Percentiles rank a stretch among this genome's conserved stretches.
phyloP scores from a whole-genome alignment of 2,888 invertebrate genomes.

The Anoplius nigerrimus region DNA sequence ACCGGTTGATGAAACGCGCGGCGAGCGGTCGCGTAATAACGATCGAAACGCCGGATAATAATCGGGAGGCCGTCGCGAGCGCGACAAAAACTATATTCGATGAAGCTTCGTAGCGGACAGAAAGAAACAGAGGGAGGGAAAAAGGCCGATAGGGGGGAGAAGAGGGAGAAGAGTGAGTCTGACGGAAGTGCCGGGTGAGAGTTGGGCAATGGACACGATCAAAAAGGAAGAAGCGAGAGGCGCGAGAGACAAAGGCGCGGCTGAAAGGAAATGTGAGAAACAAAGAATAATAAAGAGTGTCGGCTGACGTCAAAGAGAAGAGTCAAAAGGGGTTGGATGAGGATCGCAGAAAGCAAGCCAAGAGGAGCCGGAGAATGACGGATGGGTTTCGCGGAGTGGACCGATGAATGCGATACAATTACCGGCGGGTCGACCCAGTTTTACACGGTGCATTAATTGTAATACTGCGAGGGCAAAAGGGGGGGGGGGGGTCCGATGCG shows the following conservation, averaged over 20 bases:
- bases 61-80: not conserved
- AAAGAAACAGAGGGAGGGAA: not conserved
- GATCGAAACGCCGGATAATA: too few relatives aligned
- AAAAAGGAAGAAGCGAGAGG: not conserved
- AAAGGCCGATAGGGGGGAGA: not conserved
- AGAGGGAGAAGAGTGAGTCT: not conserved
- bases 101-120: constrained; percentile 8
- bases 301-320: too few relatives aligned
- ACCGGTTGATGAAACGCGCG: too few relatives aligned
- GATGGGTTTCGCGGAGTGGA: not conserved
- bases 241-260: not conserved
- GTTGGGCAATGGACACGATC: not conserved
- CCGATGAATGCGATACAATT: constrained; percentile 55
- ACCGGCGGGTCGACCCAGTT: constrained; percentile 47
- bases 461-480: constrained; percentile 23
- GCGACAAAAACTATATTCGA: constrained; percentile 9
- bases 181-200: not conserved
- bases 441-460: constrained; percentile 50
- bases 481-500: not conserved
- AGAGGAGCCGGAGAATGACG: not conserved
- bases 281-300: constrained; percentile 1
- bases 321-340: too few relatives aligned
- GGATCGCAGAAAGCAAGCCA: not conserved
- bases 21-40: too few relatives aligned
- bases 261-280: not conserved